Evolutionary conservation across 2,888 invertebrate genomes (phyloP).

Genomic region (Tineola bisselliella): DNA sequence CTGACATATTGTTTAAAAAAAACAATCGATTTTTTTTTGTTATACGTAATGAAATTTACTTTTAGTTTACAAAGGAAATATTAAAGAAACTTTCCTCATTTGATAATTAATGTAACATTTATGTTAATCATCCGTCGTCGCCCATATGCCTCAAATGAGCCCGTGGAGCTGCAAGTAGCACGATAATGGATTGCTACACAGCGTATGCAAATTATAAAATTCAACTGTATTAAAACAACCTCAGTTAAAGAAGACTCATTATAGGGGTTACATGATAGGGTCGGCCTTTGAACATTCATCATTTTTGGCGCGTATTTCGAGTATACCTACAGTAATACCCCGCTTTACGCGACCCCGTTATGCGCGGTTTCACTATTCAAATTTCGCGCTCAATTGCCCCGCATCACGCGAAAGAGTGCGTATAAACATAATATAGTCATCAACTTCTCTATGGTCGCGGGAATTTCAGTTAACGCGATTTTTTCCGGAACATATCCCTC

Average conservation of each 20-base stretch:
- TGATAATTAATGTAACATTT: slow-evolving; percentile 16
- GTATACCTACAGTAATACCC: too few relatives aligned
- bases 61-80: background rate
- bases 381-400: too few relatives aligned
- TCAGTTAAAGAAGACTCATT: slow-evolving; percentile 39
- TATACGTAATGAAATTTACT: too few relatives aligned
- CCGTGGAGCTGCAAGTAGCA: slow-evolving; percentile 17
- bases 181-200: slow-evolving; percentile 40
- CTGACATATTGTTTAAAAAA: too few relatives aligned
- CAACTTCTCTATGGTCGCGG: too few relatives aligned
- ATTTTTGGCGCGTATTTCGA: background rate
- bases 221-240: slow-evolving; percentile 42
- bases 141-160: slow-evolving; percentile 15
- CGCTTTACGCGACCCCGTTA: too few relatives aligned
- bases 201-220: slow-evolving; percentile 48
- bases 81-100: background rate
- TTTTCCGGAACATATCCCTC: too few relatives aligned
- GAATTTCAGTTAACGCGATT: too few relatives aligned
- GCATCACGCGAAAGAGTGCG: too few relatives aligned
- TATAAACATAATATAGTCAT: too few relatives aligned
- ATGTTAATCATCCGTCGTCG: slow-evolving; percentile 26
- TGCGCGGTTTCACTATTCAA: too few relatives aligned
- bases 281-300: background rate
- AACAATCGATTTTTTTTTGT: too few relatives aligned
- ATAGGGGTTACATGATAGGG: slow-evolving; percentile 18